phyloP scores from a whole-genome alignment of 2,888 invertebrate species.

The Pilophorus perplexus region DNA sequence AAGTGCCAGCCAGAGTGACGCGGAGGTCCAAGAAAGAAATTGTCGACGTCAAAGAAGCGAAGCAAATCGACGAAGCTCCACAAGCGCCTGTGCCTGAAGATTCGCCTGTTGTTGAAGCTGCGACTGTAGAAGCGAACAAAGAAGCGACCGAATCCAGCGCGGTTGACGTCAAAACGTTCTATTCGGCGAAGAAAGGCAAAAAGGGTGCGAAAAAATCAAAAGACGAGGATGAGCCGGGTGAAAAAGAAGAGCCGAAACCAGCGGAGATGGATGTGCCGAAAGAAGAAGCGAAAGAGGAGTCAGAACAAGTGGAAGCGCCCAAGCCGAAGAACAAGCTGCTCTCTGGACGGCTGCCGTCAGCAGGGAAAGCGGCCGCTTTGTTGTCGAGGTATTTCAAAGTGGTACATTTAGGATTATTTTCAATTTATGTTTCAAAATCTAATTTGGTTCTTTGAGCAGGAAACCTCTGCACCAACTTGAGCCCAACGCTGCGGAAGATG shows the following conservation, averaged over 20 bases:
- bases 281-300: background rate
- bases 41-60: too few relatives aligned
- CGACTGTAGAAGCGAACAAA: background rate
- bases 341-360: slow-evolving; percentile 29
- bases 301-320: background rate
- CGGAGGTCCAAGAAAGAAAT: too few relatives aligned
- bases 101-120: background rate
- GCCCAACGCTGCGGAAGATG: background rate
- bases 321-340: slow-evolving; percentile 16
- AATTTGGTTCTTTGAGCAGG: too few relatives aligned
- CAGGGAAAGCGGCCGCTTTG: slow-evolving; percentile 18
- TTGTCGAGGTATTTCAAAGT: too few relatives aligned
- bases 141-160: background rate
- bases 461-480: slow-evolving; percentile 10
- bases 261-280: too few relatives aligned
- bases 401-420: too few relatives aligned
- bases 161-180: background rate
- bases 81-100: background rate
- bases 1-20: too few relatives aligned
- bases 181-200: background rate
- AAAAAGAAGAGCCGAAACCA: too few relatives aligned
- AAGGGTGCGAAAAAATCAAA: background rate
- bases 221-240: background rate
- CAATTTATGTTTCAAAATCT: too few relatives aligned
- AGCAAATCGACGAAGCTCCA: background rate